Percentiles rank a stretch among this genome's conserved stretches.
Evolutionary conservation across 2,888 invertebrate genomes (phyloP).

Genomic region (Drosophila nr. medialis): DNA sequence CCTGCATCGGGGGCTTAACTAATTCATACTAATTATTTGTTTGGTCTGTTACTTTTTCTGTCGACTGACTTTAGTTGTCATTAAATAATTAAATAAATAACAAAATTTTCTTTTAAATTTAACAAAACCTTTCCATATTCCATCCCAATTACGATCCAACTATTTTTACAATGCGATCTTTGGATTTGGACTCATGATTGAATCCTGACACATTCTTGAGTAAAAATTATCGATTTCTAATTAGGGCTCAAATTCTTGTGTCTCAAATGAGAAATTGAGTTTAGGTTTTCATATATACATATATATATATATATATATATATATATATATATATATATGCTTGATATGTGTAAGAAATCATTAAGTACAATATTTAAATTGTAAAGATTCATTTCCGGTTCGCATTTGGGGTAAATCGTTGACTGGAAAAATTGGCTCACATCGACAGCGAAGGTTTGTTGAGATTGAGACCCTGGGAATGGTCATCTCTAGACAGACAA

Average conservation of each 20-base stretch:
- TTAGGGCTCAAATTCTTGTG: not conserved
- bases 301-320: not conserved
- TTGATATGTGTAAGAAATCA: not conserved
- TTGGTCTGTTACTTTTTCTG: too few relatives aligned
- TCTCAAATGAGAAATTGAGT: not conserved
- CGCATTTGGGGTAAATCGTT: not conserved
- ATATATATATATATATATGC: not conserved
- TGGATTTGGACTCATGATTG: not conserved
- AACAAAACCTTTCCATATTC: not conserved
- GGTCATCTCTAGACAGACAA: constrained; percentile 24
- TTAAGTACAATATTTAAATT: not conserved
- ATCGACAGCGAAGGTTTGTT: not conserved
- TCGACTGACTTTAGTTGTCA: too few relatives aligned
- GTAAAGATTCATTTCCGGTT: not conserved
- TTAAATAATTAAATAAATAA: not conserved
- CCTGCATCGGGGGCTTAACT: not conserved
- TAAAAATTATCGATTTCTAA: not conserved
- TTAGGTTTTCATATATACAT: not conserved
- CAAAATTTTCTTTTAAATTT: not conserved
- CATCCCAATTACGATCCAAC: not conserved
- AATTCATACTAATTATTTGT: too few relatives aligned
- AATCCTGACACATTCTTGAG: not conserved
- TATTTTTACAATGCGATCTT: not conserved
- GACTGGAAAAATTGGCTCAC: not conserved
- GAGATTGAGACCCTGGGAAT: constrained; percentile 3